These are phyloP conservation scores for Stenurella melanura DNA, from an alignment of 2,888 invertebrate genomes.

Conservation along the genomic window DNA sequence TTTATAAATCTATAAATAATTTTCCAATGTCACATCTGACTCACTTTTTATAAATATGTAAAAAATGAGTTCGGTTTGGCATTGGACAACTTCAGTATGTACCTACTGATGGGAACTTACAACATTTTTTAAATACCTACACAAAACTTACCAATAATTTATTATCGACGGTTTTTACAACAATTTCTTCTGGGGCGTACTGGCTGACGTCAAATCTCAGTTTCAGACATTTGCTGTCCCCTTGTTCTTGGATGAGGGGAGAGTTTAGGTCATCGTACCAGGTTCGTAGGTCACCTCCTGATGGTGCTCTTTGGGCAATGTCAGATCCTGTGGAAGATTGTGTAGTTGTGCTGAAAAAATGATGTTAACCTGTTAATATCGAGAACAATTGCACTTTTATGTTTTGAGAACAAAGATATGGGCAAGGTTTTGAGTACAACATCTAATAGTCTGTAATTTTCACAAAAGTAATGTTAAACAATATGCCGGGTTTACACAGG, in stretches of 20 bases:
- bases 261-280: conserved; percentile 93
- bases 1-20: too few species aligned
- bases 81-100: background rate
- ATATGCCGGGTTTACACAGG: too few species aligned
- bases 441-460: background rate
- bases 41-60: too few species aligned
- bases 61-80: conserved; percentile 8
- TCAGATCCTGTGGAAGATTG: conserved; percentile 73
- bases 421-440: background rate
- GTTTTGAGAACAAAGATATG: background rate
- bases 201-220: conserved; percentile 98
- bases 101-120: too few species aligned
- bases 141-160: conserved; percentile 87
- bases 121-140: background rate
- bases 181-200: conserved; percentile 97
- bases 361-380: conserved; percentile 10
- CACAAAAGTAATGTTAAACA: background rate
- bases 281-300: conserved; percentile 77
- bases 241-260: conserved; percentile 94
- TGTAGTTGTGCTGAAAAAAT: conserved; percentile 77
- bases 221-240: conserved; percentile 94
- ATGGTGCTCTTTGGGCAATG: conserved; percentile 68
- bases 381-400: background rate
- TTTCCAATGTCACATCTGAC: too few species aligned
- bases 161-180: conserved; percentile 98